phyloP scores from a whole-genome alignment of 2,888 invertebrate species.

The Lasioglossum vierecki region DNA sequence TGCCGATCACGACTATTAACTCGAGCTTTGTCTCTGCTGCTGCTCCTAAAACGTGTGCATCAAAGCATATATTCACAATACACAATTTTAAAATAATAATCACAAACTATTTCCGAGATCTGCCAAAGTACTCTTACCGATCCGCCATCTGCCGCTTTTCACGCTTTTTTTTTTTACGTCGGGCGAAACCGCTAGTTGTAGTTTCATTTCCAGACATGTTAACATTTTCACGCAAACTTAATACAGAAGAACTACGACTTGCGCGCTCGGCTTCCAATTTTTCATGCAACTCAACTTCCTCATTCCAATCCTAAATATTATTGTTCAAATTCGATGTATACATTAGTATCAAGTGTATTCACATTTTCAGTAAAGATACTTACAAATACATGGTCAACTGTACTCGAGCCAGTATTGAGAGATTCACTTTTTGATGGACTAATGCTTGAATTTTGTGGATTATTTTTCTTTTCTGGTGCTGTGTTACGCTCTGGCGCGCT shows the following conservation, averaged over 20 bases:
- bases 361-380: slow-evolving; percentile 35
- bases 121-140: slow-evolving; percentile 66
- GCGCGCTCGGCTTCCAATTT: slow-evolving; percentile 84
- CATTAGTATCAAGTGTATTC: not conserved
- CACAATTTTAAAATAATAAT: not conserved
- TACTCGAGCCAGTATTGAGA: slow-evolving; percentile 62
- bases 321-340: slow-evolving; percentile 3
- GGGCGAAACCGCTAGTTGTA: slow-evolving; percentile 48
- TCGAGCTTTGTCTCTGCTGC: slow-evolving; percentile 77
- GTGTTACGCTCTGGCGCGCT: slow-evolving; percentile 68
- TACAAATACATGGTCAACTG: slow-evolving; percentile 61
- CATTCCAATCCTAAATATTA: slow-evolving; percentile 86
- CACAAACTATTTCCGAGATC: not conserved
- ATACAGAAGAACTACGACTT: slow-evolving; percentile 85
- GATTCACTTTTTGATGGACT: slow-evolving; percentile 75
- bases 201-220: slow-evolving; percentile 70
- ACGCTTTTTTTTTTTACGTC: slow-evolving; percentile 79
- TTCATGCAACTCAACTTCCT: slow-evolving; percentile 86
- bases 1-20: slow-evolving; percentile 81
- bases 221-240: slow-evolving; percentile 83
- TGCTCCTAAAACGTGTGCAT: slow-evolving; percentile 72
- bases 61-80: slow-evolving; percentile 3
- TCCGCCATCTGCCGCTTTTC: slow-evolving; percentile 79
- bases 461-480: slow-evolving; percentile 68
- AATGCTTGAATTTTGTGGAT: slow-evolving; percentile 65